Evolutionary conservation across 1,140 invertebrate species (phyloP).

Genomic region (Drosophila rufa): DNA sequence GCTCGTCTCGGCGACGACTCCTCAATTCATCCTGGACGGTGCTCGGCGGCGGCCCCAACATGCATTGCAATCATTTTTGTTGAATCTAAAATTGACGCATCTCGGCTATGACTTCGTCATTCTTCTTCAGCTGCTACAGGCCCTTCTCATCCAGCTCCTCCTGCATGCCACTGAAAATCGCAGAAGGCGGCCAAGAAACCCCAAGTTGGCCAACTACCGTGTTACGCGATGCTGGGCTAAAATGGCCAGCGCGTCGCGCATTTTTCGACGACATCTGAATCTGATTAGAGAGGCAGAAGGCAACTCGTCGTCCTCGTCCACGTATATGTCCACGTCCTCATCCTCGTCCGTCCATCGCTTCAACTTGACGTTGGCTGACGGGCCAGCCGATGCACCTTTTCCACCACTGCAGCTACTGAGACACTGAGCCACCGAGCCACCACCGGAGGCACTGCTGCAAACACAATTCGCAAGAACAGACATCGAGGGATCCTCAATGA

Average conservation of each 20-base stretch:
- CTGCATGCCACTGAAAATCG: slow-evolving; percentile 29
- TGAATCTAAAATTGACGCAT: slow-evolving; percentile 84
- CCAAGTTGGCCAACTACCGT: slow-evolving; percentile 67
- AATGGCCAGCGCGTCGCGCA: slow-evolving; percentile 81
- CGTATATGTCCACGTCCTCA: slow-evolving; percentile 33
- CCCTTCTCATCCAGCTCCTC: slow-evolving; percentile 14
- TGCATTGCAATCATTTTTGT: slow-evolving; percentile 84
- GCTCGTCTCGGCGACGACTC: slow-evolving; percentile 17
- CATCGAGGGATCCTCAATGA: slow-evolving; percentile 42
- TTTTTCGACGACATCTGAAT: slow-evolving; percentile 84
- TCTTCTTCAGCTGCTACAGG: slow-evolving; percentile 44
- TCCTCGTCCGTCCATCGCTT: slow-evolving; percentile 44
- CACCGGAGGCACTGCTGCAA: slow-evolving; percentile 32
- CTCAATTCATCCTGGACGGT: slow-evolving; percentile 53
- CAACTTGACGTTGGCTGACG: slow-evolving; percentile 70
- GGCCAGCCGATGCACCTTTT: slow-evolving; percentile 44
- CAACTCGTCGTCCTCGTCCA: slow-evolving; percentile 28
- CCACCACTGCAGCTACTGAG: slow-evolving; percentile 50
- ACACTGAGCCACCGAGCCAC: slow-evolving; percentile 29
- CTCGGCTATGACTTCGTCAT: slow-evolving; percentile 83
- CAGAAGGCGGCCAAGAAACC: slow-evolving; percentile 21
- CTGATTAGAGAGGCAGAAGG: slow-evolving; percentile 75
- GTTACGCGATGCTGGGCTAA: slow-evolving; percentile 74
- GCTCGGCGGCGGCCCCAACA: slow-evolving; percentile 47
- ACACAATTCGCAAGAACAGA: slow-evolving; percentile 54